Evolutionary conservation across 2,888 invertebrate species (phyloP).

Genomic region (Saturnia japonica): DNA sequence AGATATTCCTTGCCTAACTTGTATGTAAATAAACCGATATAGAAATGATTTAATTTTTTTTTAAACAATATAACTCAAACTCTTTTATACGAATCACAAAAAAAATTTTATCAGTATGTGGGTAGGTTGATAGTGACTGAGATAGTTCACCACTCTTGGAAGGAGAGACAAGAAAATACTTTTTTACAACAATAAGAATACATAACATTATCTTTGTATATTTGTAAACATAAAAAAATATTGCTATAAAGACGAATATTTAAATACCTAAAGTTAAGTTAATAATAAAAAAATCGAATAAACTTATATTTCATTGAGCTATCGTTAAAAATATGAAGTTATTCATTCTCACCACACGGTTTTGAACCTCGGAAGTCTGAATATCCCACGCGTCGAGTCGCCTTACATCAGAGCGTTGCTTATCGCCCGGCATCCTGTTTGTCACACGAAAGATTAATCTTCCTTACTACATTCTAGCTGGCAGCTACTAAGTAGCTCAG

Average conservation of each 20-base stretch:
- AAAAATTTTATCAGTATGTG: no score
- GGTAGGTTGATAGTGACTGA: no score
- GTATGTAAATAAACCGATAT: no score
- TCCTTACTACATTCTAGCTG: slow-evolving; percentile 29
- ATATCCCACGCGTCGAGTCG: slow-evolving; percentile 32
- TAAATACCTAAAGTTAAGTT: not conserved
- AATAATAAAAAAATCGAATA: not conserved
- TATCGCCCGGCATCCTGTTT: slow-evolving; percentile 45
- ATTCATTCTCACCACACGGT: slow-evolving; percentile 21
- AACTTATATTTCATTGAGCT: not conserved
- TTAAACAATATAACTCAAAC: no score
- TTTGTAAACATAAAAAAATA: not conserved
- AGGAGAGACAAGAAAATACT: no score
- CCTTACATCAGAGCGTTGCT: slow-evolving; percentile 35
- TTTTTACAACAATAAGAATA: no score
- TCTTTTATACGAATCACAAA: no score
- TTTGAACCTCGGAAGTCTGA: slow-evolving; percentile 29
- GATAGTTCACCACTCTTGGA: no score
- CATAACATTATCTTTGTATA: no score
- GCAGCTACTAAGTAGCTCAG: slow-evolving; percentile 38
- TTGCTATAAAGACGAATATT: not conserved
- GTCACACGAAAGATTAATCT: slow-evolving; percentile 45
- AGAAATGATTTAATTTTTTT: no score
- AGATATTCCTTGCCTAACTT: not conserved
- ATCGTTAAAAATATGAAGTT: not conserved